Percentiles rank a stretch among this genome's conserved stretches.
Evolutionary conservation across 2,797 vertebrate species (phyloP).

Genomic region (Chloroceryle amazona): DNA sequence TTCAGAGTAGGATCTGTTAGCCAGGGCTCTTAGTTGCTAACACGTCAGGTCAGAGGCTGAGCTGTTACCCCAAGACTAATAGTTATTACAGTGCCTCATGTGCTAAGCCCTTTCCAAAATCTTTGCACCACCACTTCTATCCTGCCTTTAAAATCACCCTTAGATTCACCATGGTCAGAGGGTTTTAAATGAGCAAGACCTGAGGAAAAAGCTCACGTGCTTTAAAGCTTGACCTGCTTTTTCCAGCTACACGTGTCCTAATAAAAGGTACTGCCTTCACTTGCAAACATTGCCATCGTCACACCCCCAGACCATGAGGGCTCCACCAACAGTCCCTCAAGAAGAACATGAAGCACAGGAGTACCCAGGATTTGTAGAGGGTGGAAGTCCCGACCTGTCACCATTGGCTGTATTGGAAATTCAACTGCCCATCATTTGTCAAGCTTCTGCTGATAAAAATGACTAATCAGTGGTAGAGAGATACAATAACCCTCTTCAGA

Average conservation of each 20-base stretch:
- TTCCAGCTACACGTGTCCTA: not conserved
- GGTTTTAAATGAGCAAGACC: not conserved
- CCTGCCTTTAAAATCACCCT: not conserved
- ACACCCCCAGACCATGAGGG: not conserved
- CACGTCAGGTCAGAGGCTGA: slow-evolving; percentile 67
- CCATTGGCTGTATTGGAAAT: not conserved
- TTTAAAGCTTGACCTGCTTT: slow-evolving; percentile 25
- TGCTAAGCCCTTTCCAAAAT: slow-evolving; percentile 23
- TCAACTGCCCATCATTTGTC: not conserved
- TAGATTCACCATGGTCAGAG: not conserved
- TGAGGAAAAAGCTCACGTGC: not conserved
- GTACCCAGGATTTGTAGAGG: not conserved
- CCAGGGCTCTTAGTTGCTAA: slow-evolving; percentile 50
- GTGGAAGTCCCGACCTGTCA: not conserved
- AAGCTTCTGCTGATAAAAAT: not conserved
- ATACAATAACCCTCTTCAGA: not conserved
- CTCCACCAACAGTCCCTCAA: not conserved
- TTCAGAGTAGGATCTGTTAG: slow-evolving; percentile 60
- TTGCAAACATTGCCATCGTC: not conserved
- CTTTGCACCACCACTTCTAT: not conserved
- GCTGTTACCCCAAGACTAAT: slow-evolving; percentile 64
- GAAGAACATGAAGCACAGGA: not conserved
- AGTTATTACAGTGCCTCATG: slow-evolving; percentile 42
- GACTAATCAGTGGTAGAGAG: not conserved
- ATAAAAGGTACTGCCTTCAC: not conserved